These are phyloP conservation scores for Camponotus fellah DNA, from an alignment of 2,888 invertebrate species.

Conservation along the genomic window DNA sequence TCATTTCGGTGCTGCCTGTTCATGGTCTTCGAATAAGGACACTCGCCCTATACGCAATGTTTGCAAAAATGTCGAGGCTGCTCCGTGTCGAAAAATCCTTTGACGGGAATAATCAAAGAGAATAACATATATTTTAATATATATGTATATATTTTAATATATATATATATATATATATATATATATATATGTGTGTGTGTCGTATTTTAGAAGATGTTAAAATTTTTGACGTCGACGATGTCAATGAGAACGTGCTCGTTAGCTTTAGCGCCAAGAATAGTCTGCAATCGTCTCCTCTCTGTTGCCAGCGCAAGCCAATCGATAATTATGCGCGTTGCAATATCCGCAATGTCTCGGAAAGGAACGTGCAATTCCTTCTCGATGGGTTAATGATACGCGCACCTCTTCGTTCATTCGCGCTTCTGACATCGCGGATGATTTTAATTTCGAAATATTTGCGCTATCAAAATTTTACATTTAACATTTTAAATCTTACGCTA, in stretches of 20 bases:
- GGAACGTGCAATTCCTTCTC: conserved; percentile 40
- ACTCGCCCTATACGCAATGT: not conserved
- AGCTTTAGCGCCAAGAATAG: not conserved
- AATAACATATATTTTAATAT: not conserved
- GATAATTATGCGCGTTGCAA: conserved; percentile 51
- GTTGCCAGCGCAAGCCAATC: conserved; percentile 13
- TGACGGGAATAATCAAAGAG: not conserved
- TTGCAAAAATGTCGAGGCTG: not conserved
- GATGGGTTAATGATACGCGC: conserved; percentile 12
- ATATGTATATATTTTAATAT: not conserved
- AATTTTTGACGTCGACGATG: conserved; percentile 7
- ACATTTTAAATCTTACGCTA: not conserved
- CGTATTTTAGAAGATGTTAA: conserved; percentile 6
- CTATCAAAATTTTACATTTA: too few species aligned
- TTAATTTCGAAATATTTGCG: not conserved
- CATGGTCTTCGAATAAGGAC: conserved; percentile 7
- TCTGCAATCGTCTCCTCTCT: conserved; percentile 2
- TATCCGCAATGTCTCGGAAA: conserved; percentile 46
- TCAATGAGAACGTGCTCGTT: not conserved
- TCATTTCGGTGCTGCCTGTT: conserved; percentile 2
- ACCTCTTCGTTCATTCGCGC: not conserved
- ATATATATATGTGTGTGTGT: too few species aligned
- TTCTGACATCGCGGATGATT: not conserved
- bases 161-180: too few species aligned
- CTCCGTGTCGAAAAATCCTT: not conserved